Evolutionary conservation across 2,113 vertebrate species (phyloP).

Genomic region (Platysternon megacephalum): DNA sequence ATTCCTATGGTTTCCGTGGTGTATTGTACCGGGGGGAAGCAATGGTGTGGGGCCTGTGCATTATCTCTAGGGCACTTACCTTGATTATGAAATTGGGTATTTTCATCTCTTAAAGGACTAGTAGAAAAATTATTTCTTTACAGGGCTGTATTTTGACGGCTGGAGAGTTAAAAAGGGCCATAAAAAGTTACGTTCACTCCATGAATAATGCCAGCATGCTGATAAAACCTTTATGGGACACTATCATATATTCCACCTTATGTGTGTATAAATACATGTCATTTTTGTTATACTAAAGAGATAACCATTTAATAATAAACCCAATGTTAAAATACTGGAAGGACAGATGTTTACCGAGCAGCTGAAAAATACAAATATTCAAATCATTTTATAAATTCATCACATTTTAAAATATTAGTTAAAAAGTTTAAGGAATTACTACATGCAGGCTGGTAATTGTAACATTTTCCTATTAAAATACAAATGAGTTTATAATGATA

Average conservation of each 20-base stretch:
- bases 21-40: neutral
- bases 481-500: neutral
- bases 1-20: too few relatives aligned
- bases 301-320: neutral
- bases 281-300: neutral
- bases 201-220: neutral
- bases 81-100: rapidly evolving
- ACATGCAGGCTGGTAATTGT: neutral
- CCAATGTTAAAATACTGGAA: neutral
- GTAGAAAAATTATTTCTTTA: neutral
- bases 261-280: too few relatives aligned
- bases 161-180: neutral
- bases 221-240: neutral
- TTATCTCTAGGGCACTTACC: neutral
- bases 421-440: neutral
- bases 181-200: neutral
- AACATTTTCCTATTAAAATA: neutral
- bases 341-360: constrained; percentile 9
- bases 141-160: neutral
- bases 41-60: too few relatives aligned
- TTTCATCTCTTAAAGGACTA: neutral
- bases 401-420: neutral
- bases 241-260: rapidly evolving
- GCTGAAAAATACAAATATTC: constrained; percentile 29
- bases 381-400: neutral